phyloP scores from a whole-genome alignment of 2,888 invertebrate species.

The Melinopterus prodromus region DNA sequence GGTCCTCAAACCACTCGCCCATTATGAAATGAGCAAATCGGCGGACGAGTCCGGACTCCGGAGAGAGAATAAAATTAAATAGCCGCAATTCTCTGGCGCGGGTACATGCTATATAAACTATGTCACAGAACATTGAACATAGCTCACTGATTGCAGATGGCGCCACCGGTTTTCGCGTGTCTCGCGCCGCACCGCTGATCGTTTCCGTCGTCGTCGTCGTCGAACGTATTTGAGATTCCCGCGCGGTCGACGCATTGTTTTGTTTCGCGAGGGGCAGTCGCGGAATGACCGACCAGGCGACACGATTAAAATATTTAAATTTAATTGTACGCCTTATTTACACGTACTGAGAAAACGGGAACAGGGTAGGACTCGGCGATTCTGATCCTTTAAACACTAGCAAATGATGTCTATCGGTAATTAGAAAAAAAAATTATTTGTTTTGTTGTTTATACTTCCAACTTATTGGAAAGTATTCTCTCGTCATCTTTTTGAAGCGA shows the following conservation, averaged over 20 bases:
- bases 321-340: neutral
- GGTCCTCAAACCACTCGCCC: too few relatives aligned
- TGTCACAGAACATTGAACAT: conserved; percentile 25
- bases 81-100: neutral
- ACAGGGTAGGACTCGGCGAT: neutral
- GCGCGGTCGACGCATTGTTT: conserved; percentile 4
- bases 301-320: conserved; percentile 4
- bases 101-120: conserved; percentile 1
- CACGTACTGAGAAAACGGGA: neutral
- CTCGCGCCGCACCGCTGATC: neutral
- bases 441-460: too few relatives aligned
- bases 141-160: conserved; percentile 33
- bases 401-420: too few relatives aligned
- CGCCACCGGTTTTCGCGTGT: conserved; percentile 31
- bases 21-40: too few relatives aligned
- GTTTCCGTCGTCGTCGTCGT: neutral
- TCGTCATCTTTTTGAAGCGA: too few relatives aligned
- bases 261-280: neutral
- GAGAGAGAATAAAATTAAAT: too few relatives aligned
- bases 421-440: too few relatives aligned
- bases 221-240: neutral
- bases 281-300: neutral
- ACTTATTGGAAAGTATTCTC: too few relatives aligned
- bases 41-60: too few relatives aligned
- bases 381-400: too few relatives aligned